A percentile compares a stretch with the other conserved stretches of the same genome.
phyloP scores from a whole-genome alignment of 2,888 invertebrate genomes.

The Xanthorhoe spadicearia region DNA sequence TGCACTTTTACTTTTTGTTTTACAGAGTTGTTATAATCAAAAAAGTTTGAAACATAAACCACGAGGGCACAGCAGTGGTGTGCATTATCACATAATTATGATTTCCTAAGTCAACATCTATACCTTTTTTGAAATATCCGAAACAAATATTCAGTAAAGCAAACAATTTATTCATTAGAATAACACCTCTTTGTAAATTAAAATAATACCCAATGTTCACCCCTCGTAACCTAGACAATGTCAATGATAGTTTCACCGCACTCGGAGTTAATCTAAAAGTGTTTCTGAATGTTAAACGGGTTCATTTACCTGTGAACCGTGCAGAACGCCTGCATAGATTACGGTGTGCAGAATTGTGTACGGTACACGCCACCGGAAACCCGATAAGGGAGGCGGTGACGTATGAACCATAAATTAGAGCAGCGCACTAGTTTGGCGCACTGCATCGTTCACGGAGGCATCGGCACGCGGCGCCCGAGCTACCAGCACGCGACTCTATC shows the following conservation, averaged over 20 bases:
- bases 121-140: neutral
- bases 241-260: slow-evolving; percentile 40
- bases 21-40: too few relatives aligned
- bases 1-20: too few relatives aligned
- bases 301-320: slow-evolving; percentile 54
- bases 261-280: slow-evolving; percentile 35
- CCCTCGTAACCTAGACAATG: slow-evolving; percentile 37
- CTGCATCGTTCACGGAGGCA: slow-evolving; percentile 36
- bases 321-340: slow-evolving; percentile 55
- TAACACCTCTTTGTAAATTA: slow-evolving; percentile 36
- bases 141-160: slow-evolving; percentile 12
- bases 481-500: slow-evolving; percentile 54
- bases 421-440: slow-evolving; percentile 37
- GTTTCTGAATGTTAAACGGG: slow-evolving; percentile 52
- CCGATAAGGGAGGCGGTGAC: slow-evolving; percentile 61
- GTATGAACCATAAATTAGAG: slow-evolving; percentile 58
- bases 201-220: slow-evolving; percentile 29
- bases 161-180: slow-evolving; percentile 31
- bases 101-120: too few relatives aligned
- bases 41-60: too few relatives aligned
- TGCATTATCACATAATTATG: too few relatives aligned
- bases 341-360: slow-evolving; percentile 43
- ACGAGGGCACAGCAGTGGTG: too few relatives aligned
- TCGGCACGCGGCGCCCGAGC: slow-evolving; percentile 12
- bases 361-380: slow-evolving; percentile 64